phyloP scores from a whole-genome alignment of 2,113 vertebrate genomes.

The Epinephelus fuscoguttatus region DNA sequence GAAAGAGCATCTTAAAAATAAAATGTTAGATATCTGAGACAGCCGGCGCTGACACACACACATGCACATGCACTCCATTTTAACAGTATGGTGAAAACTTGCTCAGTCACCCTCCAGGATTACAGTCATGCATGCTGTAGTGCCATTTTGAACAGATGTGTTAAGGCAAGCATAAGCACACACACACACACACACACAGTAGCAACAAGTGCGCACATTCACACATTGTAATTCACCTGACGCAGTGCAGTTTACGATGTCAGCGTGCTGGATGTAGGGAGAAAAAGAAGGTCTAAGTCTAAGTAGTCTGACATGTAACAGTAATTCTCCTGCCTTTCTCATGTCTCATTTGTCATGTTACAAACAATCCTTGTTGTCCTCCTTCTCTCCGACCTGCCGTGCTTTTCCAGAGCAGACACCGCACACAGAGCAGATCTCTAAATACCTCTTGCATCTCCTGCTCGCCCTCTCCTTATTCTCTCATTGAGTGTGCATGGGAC shows the following conservation, averaged over 20 bases:
- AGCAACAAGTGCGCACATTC: constrained; percentile 38
- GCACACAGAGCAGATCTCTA: background rate
- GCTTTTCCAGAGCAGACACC: constrained; percentile 6
- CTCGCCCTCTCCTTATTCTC: background rate
- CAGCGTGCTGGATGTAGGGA: background rate
- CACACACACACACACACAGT: background rate
- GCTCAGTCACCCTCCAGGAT: constrained; percentile 39
- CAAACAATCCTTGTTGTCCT: constrained; percentile 2
- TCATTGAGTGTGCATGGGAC: background rate
- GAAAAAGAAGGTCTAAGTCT: background rate
- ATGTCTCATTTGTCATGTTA: constrained; percentile 9
- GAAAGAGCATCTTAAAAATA: constrained; percentile 12
- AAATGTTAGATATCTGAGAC: background rate
- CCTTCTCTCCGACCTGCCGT: background rate
- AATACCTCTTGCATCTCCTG: background rate
- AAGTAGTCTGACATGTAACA: background rate
- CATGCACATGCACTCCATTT: constrained; percentile 6
- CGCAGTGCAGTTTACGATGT: constrained; percentile 22
- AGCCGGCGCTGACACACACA: constrained; percentile 10
- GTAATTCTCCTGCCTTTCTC: background rate
- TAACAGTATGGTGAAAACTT: constrained; percentile 37
- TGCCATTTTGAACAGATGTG: constrained; percentile 52
- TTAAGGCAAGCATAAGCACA: constrained; percentile 19
- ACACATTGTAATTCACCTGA: constrained; percentile 30
- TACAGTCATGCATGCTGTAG: constrained; percentile 49